phyloP scores from a whole-genome alignment of 1,140 invertebrate species.

The Bilobella aurantiaca region DNA sequence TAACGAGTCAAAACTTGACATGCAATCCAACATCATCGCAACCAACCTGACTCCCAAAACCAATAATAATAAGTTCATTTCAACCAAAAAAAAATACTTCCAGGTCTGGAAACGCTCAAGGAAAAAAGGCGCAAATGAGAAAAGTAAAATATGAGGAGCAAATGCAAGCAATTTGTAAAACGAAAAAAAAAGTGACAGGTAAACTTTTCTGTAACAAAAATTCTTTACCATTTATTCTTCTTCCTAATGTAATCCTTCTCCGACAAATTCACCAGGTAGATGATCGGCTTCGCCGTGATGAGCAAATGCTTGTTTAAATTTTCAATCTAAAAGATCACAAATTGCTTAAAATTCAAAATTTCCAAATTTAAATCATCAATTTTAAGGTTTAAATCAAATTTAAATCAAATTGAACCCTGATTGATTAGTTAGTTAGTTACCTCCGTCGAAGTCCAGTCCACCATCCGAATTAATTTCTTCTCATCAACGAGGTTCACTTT shows the following conservation, averaged over 20 bases:
- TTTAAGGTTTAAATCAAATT: too few species aligned
- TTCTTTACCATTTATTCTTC: slow-evolving; percentile 89
- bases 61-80: slow-evolving; percentile 2
- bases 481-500: slow-evolving; percentile 74
- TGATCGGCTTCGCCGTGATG: slow-evolving; percentile 94
- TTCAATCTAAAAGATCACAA: slow-evolving; percentile 66
- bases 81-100: too few species aligned
- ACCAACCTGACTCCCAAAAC: slow-evolving; percentile 9
- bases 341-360: too few species aligned
- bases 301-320: slow-evolving; percentile 92
- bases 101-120: neutral
- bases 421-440: slow-evolving; percentile 48
- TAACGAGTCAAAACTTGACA: neutral
- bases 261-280: slow-evolving; percentile 94
- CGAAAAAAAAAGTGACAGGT: slow-evolving; percentile 3
- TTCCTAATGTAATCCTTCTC: slow-evolving; percentile 98
- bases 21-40: neutral
- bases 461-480: slow-evolving; percentile 85
- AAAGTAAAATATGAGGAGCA: slow-evolving; percentile 13
- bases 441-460: slow-evolving; percentile 85
- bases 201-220: neutral
- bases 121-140: neutral
- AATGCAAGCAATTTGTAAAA: slow-evolving; percentile 2
- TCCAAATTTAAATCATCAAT: too few species aligned
- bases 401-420: too few species aligned